Evolutionary conservation across 2,113 vertebrate genomes (phyloP).

Genomic region (Lophochroa leadbeateri): DNA sequence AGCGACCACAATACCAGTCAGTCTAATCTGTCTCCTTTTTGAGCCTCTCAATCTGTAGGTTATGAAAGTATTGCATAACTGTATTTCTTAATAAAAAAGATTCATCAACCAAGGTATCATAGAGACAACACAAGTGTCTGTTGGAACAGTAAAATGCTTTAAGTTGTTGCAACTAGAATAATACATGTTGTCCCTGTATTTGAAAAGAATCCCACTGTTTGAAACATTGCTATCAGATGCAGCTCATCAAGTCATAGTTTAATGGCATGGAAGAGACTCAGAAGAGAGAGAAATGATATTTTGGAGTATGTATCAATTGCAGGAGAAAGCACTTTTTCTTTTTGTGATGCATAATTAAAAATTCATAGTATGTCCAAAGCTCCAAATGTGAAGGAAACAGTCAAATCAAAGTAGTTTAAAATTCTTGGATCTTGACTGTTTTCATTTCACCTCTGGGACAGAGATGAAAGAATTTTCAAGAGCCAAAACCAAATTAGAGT

Average conservation of each 20-base stretch:
- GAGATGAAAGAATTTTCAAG: neutral
- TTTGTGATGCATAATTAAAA: neutral
- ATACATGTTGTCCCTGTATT: neutral
- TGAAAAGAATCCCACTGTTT: neutral
- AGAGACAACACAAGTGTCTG: neutral
- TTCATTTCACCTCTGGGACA: neutral
- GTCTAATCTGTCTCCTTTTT: neutral
- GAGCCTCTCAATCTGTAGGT: neutral
- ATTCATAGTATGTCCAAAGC: neutral
- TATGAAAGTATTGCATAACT: neutral
- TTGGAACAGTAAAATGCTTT: neutral
- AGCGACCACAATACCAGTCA: neutral
- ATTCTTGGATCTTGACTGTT: neutral
- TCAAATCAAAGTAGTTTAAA: neutral
- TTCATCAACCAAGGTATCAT: neutral
- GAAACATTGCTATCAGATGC: neutral
- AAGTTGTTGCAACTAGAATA: neutral
- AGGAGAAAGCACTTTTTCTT: neutral
- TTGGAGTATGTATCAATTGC: slow-evolving; percentile 3
- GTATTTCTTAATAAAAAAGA: neutral
- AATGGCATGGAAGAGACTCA: neutral
- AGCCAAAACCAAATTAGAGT: neutral
- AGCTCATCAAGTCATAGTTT: neutral
- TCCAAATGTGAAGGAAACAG: neutral
- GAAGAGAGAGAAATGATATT: neutral